phyloP scores from a whole-genome alignment of 2,113 vertebrate species.

The Notothenia rossii region DNA sequence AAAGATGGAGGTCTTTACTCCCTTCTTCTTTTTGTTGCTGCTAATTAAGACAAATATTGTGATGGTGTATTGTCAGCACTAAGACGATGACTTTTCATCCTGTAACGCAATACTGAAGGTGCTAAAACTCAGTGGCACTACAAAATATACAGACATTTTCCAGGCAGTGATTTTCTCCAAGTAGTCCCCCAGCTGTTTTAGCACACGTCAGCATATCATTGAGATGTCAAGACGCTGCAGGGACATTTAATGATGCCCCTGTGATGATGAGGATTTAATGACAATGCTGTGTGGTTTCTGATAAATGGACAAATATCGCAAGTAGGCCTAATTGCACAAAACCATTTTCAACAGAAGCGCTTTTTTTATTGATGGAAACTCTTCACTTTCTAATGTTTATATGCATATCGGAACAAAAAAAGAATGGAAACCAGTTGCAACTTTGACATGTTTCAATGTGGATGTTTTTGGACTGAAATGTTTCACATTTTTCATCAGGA shows the following conservation, averaged over 20 bases:
- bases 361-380: not conserved
- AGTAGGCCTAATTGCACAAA: too few relatives aligned
- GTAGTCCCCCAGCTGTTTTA: conserved; percentile 51
- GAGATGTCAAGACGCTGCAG: conserved; percentile 38
- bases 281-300: conserved; percentile 35
- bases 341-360: too few relatives aligned
- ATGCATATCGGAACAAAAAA: not conserved
- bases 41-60: conserved; percentile 57
- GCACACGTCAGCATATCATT: conserved; percentile 46
- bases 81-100: conserved; percentile 33
- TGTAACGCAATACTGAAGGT: conserved; percentile 22
- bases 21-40: conserved; percentile 23
- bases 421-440: not conserved
- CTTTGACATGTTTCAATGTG: conserved; percentile 11
- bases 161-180: conserved; percentile 29
- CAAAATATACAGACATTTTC: conserved; percentile 37
- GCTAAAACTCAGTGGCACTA: conserved; percentile 28
- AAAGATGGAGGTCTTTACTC: conserved; percentile 22
- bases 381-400: not conserved
- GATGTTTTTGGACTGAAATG: not conserved
- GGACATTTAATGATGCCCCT: conserved; percentile 35
- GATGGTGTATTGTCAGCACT: conserved; percentile 37
- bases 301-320: conserved; percentile 48
- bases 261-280: conserved; percentile 47
- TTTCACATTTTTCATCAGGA: conserved; percentile 12